phyloP scores from a whole-genome alignment of 2,888 invertebrate species.

The Drosophila melanosoma region DNA sequence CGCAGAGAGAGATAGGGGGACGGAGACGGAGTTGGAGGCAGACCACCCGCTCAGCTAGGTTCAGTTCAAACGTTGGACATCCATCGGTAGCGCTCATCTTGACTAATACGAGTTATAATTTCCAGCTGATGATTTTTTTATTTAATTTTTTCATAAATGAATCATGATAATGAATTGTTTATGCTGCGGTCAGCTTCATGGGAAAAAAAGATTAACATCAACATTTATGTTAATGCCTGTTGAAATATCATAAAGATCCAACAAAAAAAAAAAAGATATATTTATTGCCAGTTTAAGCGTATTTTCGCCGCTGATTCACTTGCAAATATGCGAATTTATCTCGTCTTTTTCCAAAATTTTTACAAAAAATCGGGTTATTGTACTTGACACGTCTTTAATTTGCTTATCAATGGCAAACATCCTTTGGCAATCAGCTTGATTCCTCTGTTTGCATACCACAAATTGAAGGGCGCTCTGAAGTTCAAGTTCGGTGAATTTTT shows the following conservation, averaged over 20 bases:
- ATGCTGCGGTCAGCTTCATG: constrained; percentile 71
- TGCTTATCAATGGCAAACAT: constrained; percentile 73
- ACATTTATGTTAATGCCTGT: constrained; percentile 78
- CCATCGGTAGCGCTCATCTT: constrained; percentile 76
- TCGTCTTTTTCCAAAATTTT: constrained; percentile 30
- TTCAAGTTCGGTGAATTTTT: constrained; percentile 64
- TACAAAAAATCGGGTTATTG: constrained; percentile 33
- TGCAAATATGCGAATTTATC: constrained; percentile 60
- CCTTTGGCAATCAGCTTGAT: constrained; percentile 48
- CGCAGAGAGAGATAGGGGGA: not conserved
- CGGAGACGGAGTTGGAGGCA: constrained; percentile 38
- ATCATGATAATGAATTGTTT: constrained; percentile 81
- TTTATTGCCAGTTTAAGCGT: constrained; percentile 51
- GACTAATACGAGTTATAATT: constrained; percentile 69
- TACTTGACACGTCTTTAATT: constrained; percentile 47
- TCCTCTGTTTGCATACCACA: constrained; percentile 32
- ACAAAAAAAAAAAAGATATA: constrained; percentile 48
- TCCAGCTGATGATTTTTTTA: constrained; percentile 68
- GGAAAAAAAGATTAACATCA: constrained; percentile 82
- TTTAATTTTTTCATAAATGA: constrained; percentile 76
- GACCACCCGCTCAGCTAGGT: constrained; percentile 70
- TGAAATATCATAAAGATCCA: constrained; percentile 67
- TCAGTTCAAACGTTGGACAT: constrained; percentile 1
- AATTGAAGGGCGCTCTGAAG: constrained; percentile 77
- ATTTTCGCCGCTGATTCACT: constrained; percentile 68